Base-by-base conservation (phyloP, 2,888 invertebrate genomes). In the Pollenia amentaria region DNA sequence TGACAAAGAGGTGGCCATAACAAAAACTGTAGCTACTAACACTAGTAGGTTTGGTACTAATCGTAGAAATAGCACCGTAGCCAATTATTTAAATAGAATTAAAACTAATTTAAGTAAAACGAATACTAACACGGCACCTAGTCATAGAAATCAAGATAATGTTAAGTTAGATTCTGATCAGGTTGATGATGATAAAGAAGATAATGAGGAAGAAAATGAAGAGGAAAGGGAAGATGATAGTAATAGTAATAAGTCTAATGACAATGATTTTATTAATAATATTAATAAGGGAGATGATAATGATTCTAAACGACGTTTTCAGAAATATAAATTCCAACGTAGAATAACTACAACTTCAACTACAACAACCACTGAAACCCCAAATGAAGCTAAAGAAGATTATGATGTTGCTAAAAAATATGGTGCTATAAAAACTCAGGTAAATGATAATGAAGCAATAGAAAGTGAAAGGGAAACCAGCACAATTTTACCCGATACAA, bases 291-390 rank as follows among this genome's bases (percentile, higher is more conserved):
- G 81, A 88, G 87, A 89, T 90, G 90, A 90, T 89, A 91, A 91
- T 92, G 92, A 92, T 92, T 91, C 91, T 91, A 92, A 91, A 91
- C 92, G 92, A 90, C 93, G 93, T 91, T 93, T 93, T 93, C 93
- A 93, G 93, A 93, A 91, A 91, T 91, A 90, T 90, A 91, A 92
- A 89, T 91, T 90, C 89, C 92, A 90, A 90, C 91, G 92, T 89
- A 90, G 91, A 89, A 89, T 90, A 89, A 85, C 88, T 87, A 84
- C 88, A 70, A 83, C 89, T 48, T 84, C 89, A 51, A 73, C 85
- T 81, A 55, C 87, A 16, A 82, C 73, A 65, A 84, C 87, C 57
- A 77, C 48, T 46, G 55, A 16, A 38, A 57, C 57, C n/a, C 69
- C 77, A 0, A 3, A 12, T 46, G 88, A 88, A 21, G 87, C 77